Percentiles rank a stretch among this genome's conserved stretches.
Evolutionary conservation across 1,140 invertebrate species (phyloP).

Genomic region (Drosophila melanica): DNA sequence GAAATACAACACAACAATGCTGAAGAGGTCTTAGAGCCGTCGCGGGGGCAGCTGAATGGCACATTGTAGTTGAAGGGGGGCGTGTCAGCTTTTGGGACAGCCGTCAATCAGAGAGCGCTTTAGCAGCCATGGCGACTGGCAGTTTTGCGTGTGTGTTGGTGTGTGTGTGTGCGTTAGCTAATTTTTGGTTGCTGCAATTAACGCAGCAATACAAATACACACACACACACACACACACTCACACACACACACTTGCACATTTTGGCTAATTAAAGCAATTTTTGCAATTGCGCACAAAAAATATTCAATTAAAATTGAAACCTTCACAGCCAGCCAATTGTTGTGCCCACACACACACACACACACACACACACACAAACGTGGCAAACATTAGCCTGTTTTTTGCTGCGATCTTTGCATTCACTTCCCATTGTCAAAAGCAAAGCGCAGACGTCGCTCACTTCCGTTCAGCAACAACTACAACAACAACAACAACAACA

Average conservation of each 20-base stretch:
- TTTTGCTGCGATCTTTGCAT: constrained; percentile 63
- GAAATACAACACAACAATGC: not conserved
- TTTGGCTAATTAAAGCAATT: constrained; percentile 70
- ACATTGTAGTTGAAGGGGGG: constrained; percentile 3
- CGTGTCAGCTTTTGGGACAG: constrained; percentile 33
- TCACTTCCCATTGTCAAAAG: constrained; percentile 74
- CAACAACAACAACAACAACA: constrained; percentile 11
- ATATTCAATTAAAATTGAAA: constrained; percentile 64
- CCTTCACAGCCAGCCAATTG: constrained; percentile 55
- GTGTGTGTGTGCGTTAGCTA: constrained; percentile 36
- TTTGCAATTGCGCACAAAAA: constrained; percentile 62
- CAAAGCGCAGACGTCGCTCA: constrained; percentile 69
- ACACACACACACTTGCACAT: constrained; percentile 7
- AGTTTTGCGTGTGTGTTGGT: constrained; percentile 1
- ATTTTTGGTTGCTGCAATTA: constrained; percentile 70
- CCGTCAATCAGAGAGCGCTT: constrained; percentile 51
- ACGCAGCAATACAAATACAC: constrained; percentile 26
- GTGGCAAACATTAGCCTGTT: constrained; percentile 10
- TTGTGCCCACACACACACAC: constrained; percentile 24
- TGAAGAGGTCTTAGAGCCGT: not conserved
- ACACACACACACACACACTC: constrained; percentile 26
- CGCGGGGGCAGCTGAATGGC: not conserved
- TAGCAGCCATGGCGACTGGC: constrained; percentile 28
- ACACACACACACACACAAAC: constrained; percentile 30
- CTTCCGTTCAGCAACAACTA: constrained; percentile 65